Percentiles rank a stretch among this genome's conserved stretches.
phyloP scores from a whole-genome alignment of 2,888 invertebrate species.

The Falcaria lacertinaria region DNA sequence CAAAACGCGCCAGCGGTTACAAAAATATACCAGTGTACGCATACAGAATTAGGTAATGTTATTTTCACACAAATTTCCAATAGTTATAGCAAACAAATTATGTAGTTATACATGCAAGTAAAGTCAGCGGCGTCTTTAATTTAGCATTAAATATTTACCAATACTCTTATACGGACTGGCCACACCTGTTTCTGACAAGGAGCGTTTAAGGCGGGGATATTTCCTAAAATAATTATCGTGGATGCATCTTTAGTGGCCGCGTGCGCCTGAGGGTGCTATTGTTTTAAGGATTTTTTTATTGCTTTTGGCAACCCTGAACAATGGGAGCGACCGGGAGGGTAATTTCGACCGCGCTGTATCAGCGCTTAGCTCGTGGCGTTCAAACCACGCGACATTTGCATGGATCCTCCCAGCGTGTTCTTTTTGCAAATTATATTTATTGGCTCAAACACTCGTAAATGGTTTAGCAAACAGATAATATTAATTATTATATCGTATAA shows the following conservation, averaged over 20 bases:
- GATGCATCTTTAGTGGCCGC: constrained; percentile 65
- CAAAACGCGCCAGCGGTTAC: background rate
- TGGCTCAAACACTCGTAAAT: constrained; percentile 4
- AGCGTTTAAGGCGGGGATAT: constrained; percentile 67
- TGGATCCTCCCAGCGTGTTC: constrained; percentile 32
- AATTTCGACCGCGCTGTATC: constrained; percentile 55
- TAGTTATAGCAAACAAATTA: background rate
- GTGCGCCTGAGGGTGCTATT: constrained; percentile 72
- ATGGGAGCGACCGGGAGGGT: constrained; percentile 63
- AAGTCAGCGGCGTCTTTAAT: constrained; percentile 9
- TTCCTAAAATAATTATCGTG: constrained; percentile 74
- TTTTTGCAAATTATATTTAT: constrained; percentile 34
- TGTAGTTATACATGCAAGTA: background rate
- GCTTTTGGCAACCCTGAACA: constrained; percentile 72
- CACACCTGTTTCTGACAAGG: constrained; percentile 66
- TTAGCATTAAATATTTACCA: constrained; percentile 21
- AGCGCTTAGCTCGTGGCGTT: constrained; percentile 43
- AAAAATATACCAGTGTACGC: background rate
- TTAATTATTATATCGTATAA: constrained; percentile 10
- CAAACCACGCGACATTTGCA: constrained; percentile 34
- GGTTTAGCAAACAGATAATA: constrained; percentile 3
- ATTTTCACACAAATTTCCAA: constrained; percentile 3
- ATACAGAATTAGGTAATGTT: background rate
- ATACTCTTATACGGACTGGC: constrained; percentile 42
- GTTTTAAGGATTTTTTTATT: constrained; percentile 76